Evolutionary conservation across 2,113 vertebrate species (phyloP), one percentile per base, ranked within the genome.

Genomic region (Thalassarche chlororhynchos): DNA sequence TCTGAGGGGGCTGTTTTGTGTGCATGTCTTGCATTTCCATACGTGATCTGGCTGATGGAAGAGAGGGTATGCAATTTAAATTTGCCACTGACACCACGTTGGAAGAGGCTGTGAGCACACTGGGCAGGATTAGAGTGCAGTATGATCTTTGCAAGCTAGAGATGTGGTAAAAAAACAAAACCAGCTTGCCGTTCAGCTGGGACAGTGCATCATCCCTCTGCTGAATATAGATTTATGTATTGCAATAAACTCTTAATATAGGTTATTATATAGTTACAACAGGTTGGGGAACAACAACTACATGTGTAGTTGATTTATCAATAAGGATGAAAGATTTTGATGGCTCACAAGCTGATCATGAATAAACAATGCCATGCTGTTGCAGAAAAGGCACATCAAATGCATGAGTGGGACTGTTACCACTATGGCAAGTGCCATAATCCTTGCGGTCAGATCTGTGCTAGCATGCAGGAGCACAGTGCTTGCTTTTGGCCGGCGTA

Each of bases 401-500:
- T 5, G 7, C 21, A 4, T 0, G 13, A 76, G 51, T 38, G n/a
- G 38, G 19, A 28, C 44, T 38, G 32, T 14, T 72, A 17, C 29
- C 5, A 5, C 20, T 10, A 6, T 54, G 44, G 28, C 29, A 52
- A 65, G 68, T 8, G 17, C 15, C 19, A 1, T 54, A 46, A 51
- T 60, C 29, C 62, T 31, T 44, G 44, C n/a, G 26, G 57, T 14
- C 31, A 51, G 32, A 52, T 72, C 64, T 5, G 17, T 51, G 47
- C 32, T 15, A 70, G 28, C 34, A 55, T 65, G 58, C 15, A 64
- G 70, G 38, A 42, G 47, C 4, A 7, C 29, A 25, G 42, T 0
- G 1, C 55, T 71, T 4, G 0, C 25, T 42, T 76, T 54, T 51
- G 47, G 12, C n/a, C 12, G 10, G 17, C 0, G 2, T 13, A 5